A percentile compares a stretch with the other conserved stretches of the same genome.
phyloP scores from a whole-genome alignment of 2,113 vertebrate species.

The Festucalex cinctus region DNA sequence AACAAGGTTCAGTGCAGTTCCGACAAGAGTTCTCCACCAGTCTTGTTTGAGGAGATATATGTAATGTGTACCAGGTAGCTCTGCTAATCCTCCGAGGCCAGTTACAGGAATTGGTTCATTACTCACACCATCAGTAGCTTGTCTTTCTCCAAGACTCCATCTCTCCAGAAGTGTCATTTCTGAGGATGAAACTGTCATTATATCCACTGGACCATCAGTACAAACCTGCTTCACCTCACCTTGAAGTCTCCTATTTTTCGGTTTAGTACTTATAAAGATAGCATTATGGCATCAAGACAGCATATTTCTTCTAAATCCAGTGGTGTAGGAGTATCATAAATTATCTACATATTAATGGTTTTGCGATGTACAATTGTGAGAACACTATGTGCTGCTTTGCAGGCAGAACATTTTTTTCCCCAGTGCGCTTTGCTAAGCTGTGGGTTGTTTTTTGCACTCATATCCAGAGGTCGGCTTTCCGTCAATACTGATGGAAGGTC shows the following conservation, averaged over 20 bases:
- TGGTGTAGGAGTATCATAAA: constrained; percentile 27
- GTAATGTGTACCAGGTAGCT: background rate
- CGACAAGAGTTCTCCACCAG: background rate
- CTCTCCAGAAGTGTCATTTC: constrained; percentile 13
- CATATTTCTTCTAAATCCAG: constrained; percentile 9
- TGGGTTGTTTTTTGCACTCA: background rate
- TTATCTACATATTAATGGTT: constrained; percentile 33
- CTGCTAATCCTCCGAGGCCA: background rate
- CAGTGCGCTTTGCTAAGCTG: background rate
- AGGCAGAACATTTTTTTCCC: background rate
- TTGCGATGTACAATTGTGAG: background rate
- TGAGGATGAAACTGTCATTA: constrained; percentile 19
- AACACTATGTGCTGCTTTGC: background rate
- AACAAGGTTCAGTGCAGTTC: background rate
- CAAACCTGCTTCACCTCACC: background rate
- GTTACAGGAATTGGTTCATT: constrained; percentile 11
- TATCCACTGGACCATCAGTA: constrained; percentile 8
- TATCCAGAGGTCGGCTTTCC: too few species aligned
- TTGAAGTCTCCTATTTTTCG: constrained; percentile 7
- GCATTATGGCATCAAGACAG: constrained; percentile 4
- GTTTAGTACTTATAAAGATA: background rate
- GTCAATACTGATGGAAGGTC: too few species aligned
- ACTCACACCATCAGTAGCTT: constrained; percentile 19
- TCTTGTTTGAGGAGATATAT: background rate
- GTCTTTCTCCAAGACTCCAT: constrained; percentile 17